phyloP scores from a whole-genome alignment of 2,797 vertebrate species.

The Esox masquinongy region DNA sequence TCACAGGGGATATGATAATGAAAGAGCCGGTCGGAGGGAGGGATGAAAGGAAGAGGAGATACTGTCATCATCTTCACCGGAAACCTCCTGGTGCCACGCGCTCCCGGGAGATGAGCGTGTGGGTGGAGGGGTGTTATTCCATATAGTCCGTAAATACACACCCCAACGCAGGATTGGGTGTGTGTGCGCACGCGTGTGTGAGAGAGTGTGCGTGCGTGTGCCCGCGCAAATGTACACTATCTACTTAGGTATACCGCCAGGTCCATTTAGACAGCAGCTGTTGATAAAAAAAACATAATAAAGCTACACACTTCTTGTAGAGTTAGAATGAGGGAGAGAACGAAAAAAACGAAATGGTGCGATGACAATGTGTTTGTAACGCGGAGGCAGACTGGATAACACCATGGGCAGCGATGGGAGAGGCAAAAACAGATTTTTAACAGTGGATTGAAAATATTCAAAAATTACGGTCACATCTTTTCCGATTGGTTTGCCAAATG shows the following conservation, averaged over 20 bases:
- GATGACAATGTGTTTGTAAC: background rate
- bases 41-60: slow-evolving; percentile 41
- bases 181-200: slow-evolving; percentile 17
- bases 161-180: background rate
- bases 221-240: background rate
- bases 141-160: background rate
- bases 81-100: slow-evolving; percentile 66
- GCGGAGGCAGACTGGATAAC: background rate
- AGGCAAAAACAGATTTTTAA: background rate
- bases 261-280: too few species aligned
- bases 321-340: background rate
- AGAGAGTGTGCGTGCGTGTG: slow-evolving; percentile 22
- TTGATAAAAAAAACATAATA: too few species aligned
- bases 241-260: too few species aligned
- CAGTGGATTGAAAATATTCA: background rate
- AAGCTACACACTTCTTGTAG: too few species aligned
- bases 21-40: background rate
- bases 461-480: background rate
- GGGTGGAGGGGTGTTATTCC: slow-evolving; percentile 13
- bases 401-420: background rate
- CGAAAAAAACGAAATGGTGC: too few species aligned
- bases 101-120: slow-evolving; percentile 39
- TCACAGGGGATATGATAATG: slow-evolving; percentile 3
- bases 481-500: background rate
- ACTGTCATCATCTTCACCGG: slow-evolving; percentile 62